Conservation (phyloP, 1,140 invertebrate genomes). For the Portunus trituberculatus region DNA sequence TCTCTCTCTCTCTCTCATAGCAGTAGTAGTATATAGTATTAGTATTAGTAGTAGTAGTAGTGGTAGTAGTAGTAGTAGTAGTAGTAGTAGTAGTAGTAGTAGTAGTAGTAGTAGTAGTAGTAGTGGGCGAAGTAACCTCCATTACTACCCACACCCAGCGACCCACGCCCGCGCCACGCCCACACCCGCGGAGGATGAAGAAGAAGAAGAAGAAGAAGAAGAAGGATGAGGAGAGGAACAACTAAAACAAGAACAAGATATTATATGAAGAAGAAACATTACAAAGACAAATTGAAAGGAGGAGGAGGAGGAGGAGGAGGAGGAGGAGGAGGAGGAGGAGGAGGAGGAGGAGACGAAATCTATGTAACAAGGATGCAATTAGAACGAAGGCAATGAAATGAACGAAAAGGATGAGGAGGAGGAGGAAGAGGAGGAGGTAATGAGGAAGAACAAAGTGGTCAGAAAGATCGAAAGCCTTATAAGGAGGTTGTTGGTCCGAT, state of each 20-base stretch:
- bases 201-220: too few species aligned
- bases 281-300: too few species aligned
- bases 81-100: conserved; percentile 38
- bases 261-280: too few species aligned
- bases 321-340: too few species aligned
- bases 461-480: not conserved
- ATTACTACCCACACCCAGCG: not conserved
- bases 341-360: too few species aligned
- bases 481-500: not conserved
- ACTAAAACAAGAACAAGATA: too few species aligned
- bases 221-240: not conserved
- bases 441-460: not conserved
- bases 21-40: too few species aligned
- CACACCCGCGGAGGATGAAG: not conserved
- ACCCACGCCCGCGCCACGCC: not conserved
- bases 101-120: conserved; percentile 26
- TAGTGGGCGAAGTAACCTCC: not conserved
- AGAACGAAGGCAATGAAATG: too few species aligned
- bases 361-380: too few species aligned
- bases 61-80: conserved; percentile 13
- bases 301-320: too few species aligned
- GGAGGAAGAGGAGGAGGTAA: not conserved
- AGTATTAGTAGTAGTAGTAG: too few species aligned
- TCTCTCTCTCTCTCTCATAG: too few species aligned
- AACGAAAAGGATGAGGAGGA: not conserved